Base-by-base conservation (phyloP, 2,888 invertebrate genomes). In the Agrochola lychnidis region DNA sequence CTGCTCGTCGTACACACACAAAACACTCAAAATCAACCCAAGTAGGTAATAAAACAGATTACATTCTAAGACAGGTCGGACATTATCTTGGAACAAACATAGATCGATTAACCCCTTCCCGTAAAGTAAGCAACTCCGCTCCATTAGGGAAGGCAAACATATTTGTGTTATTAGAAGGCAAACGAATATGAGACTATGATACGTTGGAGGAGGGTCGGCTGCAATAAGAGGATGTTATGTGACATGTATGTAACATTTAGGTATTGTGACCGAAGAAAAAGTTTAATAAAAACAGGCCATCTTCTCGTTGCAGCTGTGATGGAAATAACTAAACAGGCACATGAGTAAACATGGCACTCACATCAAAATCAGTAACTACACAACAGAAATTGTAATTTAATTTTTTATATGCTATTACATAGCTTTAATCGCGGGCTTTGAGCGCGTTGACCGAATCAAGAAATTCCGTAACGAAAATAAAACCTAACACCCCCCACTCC, bases 21-120 rank as follows among this genome's bases (percentile, higher is more conserved):
- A 30, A 30, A 45, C 51, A 22, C 36, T 64, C 63, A 81, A 78
- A 80, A 80, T 57, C n/a, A 63, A 73, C 74, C 16, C n/a, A 74
- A 81, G 16, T 22, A 22, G 51, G 7, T 56, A 40, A 76, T 81
- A 71, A 81, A 73, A 73, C 75, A 73, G 75, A 76, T 73, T 70
- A 70, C 72, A 36, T 61, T 53, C 72, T 70, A 79, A 80, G 67
- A 67, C 75, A 73, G 85, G 81, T 85, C 81, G 73, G 81, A 81
- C 74, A 76, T 83, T 79, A 86, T 85, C 79, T 79, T 36, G 59
- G 78, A 79, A 83, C 89, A 92, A 91, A 92, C 91, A 92, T n/a
- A 87, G 91, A 92, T 92, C 93, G 90, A 92, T 93, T 92, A 92
- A 91, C 90, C 91, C 91, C 82, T 90, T 90, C 84, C 73, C 82